These are phyloP conservation scores for Progne subis DNA, from an alignment of 2,113 vertebrate genomes.

Conservation along the genomic window DNA sequence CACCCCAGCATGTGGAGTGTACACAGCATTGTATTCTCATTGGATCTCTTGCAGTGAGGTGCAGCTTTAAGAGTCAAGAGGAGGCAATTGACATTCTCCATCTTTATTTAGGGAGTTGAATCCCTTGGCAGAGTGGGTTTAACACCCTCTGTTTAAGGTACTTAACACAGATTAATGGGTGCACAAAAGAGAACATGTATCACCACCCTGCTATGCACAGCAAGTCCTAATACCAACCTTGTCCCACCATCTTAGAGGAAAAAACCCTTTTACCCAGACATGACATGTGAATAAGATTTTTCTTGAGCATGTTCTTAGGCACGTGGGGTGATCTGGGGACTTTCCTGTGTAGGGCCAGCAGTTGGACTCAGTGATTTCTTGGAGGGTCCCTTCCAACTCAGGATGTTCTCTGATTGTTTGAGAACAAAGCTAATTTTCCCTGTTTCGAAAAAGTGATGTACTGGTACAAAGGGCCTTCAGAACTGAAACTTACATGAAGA, in stretches of 20 bases:
- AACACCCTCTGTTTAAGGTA: neutral
- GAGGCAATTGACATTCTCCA: neutral
- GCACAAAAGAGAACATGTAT: neutral
- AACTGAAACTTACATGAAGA: neutral
- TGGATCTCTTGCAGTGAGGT: neutral
- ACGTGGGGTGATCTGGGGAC: neutral
- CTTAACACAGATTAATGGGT: neutral
- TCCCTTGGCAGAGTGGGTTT: neutral
- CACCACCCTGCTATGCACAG: neutral
- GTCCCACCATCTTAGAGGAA: neutral
- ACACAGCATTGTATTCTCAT: neutral
- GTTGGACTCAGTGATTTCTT: neutral
- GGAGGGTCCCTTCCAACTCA: neutral
- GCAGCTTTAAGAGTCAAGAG: neutral
- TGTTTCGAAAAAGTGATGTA: neutral
- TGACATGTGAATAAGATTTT: accelerated
- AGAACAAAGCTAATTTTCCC: neutral
- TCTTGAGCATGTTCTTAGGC: neutral
- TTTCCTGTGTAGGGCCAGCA: neutral
- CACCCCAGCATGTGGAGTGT: too few relatives aligned
- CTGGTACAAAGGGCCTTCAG: neutral
- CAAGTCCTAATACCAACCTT: neutral
- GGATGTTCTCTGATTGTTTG: neutral
- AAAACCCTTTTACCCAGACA: neutral
- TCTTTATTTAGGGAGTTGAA: neutral